phyloP scores from a whole-genome alignment of 64 coral and sea anemone species.

The Montipora capricornis region DNA sequence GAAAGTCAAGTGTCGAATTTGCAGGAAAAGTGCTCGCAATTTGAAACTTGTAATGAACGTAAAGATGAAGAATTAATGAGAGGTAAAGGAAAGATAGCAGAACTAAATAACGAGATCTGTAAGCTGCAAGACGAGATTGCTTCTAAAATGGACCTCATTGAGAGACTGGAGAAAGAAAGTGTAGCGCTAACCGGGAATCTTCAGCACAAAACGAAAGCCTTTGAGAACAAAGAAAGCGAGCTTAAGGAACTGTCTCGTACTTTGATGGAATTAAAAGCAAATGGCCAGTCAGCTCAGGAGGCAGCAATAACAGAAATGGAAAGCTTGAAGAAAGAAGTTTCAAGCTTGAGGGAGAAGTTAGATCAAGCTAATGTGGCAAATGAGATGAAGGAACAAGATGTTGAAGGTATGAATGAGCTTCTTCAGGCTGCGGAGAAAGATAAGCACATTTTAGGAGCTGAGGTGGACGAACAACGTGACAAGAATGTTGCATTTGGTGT shows the following conservation, averaged over 20 bases:
- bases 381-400: slow-evolving; percentile 25
- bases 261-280: slow-evolving; percentile 3
- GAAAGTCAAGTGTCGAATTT: background rate
- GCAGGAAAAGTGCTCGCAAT: slow-evolving; percentile 8
- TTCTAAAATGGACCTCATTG: slow-evolving; percentile 12
- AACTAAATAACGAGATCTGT: background rate
- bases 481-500: background rate
- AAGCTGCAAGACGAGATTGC: slow-evolving; percentile 12
- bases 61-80: background rate
- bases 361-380: background rate
- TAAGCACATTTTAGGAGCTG: background rate
- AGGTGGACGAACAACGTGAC: background rate
- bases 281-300: slow-evolving; percentile 21
- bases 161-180: slow-evolving; percentile 6
- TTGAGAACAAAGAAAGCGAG: slow-evolving; percentile 47
- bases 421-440: slow-evolving; percentile 1
- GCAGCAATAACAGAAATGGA: background rate
- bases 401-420: slow-evolving; percentile 9
- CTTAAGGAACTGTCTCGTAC: slow-evolving; percentile 21
- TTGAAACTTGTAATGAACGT: background rate
- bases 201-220: background rate
- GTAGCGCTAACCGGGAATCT: background rate
- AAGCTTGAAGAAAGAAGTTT: slow-evolving; percentile 22
- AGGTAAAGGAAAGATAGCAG: background rate
- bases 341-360: slow-evolving; percentile 11